Evolutionary conservation across 1,140 invertebrate genomes (phyloP), one percentile per base, ranked within the genome.

Genomic region (Rhyacophila brunnea): DNA sequence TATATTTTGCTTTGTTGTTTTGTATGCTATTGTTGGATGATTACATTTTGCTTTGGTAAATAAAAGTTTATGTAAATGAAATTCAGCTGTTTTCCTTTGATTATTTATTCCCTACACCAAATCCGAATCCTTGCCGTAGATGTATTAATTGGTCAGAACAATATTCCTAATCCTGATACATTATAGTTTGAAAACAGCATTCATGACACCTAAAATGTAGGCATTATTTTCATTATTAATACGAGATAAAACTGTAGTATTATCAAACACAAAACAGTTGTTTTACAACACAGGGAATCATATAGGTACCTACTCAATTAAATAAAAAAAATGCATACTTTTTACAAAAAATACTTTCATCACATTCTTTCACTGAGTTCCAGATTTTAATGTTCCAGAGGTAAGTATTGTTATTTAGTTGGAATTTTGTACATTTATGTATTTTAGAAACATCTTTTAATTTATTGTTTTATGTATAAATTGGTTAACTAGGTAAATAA

Each of bases 341-440:
- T 28, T 28, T 9, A 28, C 23, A 28, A 10, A 18, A 4, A 15
- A 49, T 32, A 49, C 11, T 3, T n/a, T 18, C 13, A 6, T 13
- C 3, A 40, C 17, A 52, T 19, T 50, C 18, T 11, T 50, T 34
- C 13, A 50, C 9, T 50, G 13, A 13, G 34, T 34, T n/a, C 18
- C 18, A 34, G 11, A 50, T 34, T 35, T 50, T 50, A 50, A n/a
- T 34, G 11, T 13, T 50, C 34, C n/a, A n/a, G n/a, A 14, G n/a
- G 23, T 14, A 50, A 13, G 34, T 36, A n/a, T 42, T 42, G 11
- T 42, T 15, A 45, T 45, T 13, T 14, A 20, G 14, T 42, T 42
- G 11, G 3, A 10, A 45, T 45, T 13, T 14, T 48, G 14, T 46
- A 15, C 44, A 46, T 19, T 2, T 46, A 19, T 6, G 20, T 18